A percentile compares a stretch with the other conserved stretches of the same genome.
Conservation (phyloP, 2,888 invertebrate genomes). For the Pterostichus niger region DNA sequence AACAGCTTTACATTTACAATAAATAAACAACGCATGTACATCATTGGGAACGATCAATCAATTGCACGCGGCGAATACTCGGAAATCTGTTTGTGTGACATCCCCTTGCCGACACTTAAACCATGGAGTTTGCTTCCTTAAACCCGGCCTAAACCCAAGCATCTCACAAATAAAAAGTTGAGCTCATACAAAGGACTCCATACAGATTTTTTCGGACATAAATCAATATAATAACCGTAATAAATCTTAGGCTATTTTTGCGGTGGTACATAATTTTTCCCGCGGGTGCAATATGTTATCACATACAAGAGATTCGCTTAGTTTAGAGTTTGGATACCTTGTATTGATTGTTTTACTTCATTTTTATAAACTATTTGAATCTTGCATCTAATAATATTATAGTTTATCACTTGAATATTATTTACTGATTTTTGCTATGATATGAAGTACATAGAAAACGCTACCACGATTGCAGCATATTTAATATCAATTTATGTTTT, state of each 20-base stretch:
- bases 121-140: not conserved
- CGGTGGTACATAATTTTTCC: constrained; percentile 58
- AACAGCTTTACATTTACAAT: constrained; percentile 4
- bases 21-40: constrained; percentile 39
- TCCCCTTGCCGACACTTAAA: not conserved
- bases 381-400: not conserved
- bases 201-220: constrained; percentile 60
- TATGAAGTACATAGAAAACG: too few species aligned
- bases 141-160: not conserved
- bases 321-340: not conserved
- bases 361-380: constrained; percentile 9
- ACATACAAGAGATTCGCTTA: constrained; percentile 38
- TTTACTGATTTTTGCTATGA: too few species aligned
- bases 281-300: constrained; percentile 56
- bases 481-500: too few species aligned
- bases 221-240: constrained; percentile 60
- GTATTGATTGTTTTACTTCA: constrained; percentile 30
- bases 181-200: constrained; percentile 35
- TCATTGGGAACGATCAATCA: constrained; percentile 29
- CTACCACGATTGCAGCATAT: too few species aligned
- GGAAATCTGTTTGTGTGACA: constrained; percentile 12
- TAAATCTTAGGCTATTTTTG: constrained; percentile 49
- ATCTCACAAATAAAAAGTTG: constrained; percentile 23
- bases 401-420: too few species aligned
- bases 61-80: not conserved